These are phyloP conservation scores for Condylostylus longicornis DNA, from an alignment of 1,140 invertebrate genomes.

Conservation along the genomic window DNA sequence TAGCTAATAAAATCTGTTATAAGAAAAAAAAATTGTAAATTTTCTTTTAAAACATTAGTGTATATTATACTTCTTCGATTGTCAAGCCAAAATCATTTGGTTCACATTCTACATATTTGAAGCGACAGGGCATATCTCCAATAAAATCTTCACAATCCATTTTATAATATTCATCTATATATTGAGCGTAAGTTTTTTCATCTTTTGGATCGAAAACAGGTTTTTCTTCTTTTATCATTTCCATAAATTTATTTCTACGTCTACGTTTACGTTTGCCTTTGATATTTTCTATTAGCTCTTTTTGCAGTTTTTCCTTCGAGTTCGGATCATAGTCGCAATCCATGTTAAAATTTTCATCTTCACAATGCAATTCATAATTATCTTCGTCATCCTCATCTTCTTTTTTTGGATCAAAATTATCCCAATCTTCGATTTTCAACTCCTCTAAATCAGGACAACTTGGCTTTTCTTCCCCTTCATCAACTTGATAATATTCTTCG, in stretches of 20 bases:
- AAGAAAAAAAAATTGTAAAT: conserved; percentile 15
- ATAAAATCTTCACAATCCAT: conserved; percentile 92
- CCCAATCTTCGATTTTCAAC: conserved; percentile 57
- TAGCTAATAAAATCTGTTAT: conserved; percentile 74
- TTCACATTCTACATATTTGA: conserved; percentile 79
- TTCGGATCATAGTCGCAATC: conserved; percentile 68
- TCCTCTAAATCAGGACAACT: conserved; percentile 68
- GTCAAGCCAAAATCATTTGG: conserved; percentile 87
- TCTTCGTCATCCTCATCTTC: conserved; percentile 19
- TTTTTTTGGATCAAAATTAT: conserved; percentile 42
- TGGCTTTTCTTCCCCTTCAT: conserved; percentile 59
- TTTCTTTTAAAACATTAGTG: conserved; percentile 2
- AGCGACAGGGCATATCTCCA: conserved; percentile 76
- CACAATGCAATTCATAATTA: conserved; percentile 42
- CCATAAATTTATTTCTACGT: conserved; percentile 49
- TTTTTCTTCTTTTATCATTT: conserved; percentile 53
- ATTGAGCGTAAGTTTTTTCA: conserved; percentile 66
- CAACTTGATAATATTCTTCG: conserved; percentile 67
- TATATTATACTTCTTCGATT: conserved; percentile 59
- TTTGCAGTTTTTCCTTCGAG: conserved; percentile 34
- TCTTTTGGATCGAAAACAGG: conserved; percentile 67
- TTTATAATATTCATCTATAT: conserved; percentile 88
- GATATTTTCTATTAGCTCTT: conserved; percentile 43
- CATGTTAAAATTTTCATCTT: conserved; percentile 77
- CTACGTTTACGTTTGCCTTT: conserved; percentile 43